phyloP scores from a whole-genome alignment of 1,140 invertebrate genomes.

The Medauroidea extradentata region DNA sequence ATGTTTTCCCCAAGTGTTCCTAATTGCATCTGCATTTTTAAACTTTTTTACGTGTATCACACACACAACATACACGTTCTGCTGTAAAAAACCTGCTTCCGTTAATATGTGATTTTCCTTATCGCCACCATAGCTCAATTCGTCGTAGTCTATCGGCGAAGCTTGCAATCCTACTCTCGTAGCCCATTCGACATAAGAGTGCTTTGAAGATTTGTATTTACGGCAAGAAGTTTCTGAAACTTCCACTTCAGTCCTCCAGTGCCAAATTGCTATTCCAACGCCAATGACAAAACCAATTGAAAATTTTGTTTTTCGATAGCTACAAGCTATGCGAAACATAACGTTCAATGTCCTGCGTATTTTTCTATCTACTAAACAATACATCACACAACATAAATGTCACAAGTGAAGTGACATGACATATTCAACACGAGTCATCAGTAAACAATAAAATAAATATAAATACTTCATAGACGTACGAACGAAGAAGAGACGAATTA shows the following conservation, averaged over 20 bases:
- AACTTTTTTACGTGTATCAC: slow-evolving; percentile 21
- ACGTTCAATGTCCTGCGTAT: too few relatives aligned
- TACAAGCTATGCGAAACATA: not conserved
- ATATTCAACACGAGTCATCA: too few relatives aligned
- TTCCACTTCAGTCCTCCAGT: not conserved
- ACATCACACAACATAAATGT: too few relatives aligned
- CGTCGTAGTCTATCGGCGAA: not conserved
- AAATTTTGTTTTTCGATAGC: not conserved
- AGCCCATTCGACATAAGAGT: not conserved
- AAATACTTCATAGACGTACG: too few relatives aligned
- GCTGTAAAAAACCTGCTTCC: slow-evolving; percentile 13
- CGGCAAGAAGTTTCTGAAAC: not conserved
- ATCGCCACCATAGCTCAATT: not conserved
- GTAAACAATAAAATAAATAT: too few relatives aligned
- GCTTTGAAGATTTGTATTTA: not conserved
- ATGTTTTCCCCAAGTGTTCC: slow-evolving; percentile 23
- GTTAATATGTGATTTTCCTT: not conserved
- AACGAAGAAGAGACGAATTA: too few relatives aligned
- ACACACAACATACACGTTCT: slow-evolving; percentile 21
- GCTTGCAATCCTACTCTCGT: not conserved
- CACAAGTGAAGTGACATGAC: too few relatives aligned
- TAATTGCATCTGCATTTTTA: slow-evolving; percentile 17
- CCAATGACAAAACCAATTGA: slow-evolving; percentile 1
- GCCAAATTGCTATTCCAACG: not conserved
- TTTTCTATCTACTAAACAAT: too few relatives aligned